A percentile compares a stretch with the other conserved stretches of the same genome.
Conservation (phyloP, 2,888 invertebrate species). For the Cantharis rustica region DNA sequence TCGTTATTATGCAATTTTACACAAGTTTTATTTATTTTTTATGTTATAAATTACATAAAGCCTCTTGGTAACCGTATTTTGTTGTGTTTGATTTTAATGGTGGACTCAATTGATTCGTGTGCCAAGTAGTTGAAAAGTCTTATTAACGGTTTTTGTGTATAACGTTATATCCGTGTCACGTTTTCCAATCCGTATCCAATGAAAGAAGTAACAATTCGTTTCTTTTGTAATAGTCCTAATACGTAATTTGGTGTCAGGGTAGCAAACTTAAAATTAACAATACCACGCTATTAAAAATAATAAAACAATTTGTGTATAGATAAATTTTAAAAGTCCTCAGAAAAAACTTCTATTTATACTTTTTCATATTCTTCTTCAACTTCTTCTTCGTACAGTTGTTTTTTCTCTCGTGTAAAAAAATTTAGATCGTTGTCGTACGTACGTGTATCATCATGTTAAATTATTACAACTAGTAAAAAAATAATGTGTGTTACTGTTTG, state of each 20-base stretch:
- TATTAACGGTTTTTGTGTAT: not conserved
- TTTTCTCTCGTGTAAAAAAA: slow-evolving; percentile 48
- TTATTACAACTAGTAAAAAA: slow-evolving; percentile 35
- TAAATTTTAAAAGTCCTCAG: not conserved
- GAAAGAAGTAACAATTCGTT: slow-evolving; percentile 9
- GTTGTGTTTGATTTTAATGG: slow-evolving; percentile 10
- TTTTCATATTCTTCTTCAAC: slow-evolving; percentile 32
- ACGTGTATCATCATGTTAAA: slow-evolving; percentile 43
- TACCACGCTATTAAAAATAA: not conserved
- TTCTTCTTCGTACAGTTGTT: slow-evolving; percentile 44
- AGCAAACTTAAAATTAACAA: slow-evolving; percentile 57
- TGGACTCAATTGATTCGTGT: slow-evolving; percentile 15
- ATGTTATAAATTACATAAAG: slow-evolving; percentile 17
- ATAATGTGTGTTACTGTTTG: slow-evolving; percentile 38
- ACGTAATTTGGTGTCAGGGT: slow-evolving; percentile 91
- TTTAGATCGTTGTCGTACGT: slow-evolving; percentile 53
- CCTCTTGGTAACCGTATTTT: slow-evolving; percentile 12
- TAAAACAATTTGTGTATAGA: not conserved
- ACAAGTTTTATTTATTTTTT: slow-evolving; percentile 33
- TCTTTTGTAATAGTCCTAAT: slow-evolving; percentile 61
- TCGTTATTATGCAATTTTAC: slow-evolving; percentile 31
- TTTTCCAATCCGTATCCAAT: slow-evolving; percentile 27
- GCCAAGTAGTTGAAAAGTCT: slow-evolving; percentile 15
- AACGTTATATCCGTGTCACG: slow-evolving; percentile 18
- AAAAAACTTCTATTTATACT: slow-evolving; percentile 15